A percentile compares a stretch with the other conserved stretches of the same genome.
phyloP scores from a whole-genome alignment of 2,888 invertebrate genomes.

The Polydrusus tereticollis region DNA sequence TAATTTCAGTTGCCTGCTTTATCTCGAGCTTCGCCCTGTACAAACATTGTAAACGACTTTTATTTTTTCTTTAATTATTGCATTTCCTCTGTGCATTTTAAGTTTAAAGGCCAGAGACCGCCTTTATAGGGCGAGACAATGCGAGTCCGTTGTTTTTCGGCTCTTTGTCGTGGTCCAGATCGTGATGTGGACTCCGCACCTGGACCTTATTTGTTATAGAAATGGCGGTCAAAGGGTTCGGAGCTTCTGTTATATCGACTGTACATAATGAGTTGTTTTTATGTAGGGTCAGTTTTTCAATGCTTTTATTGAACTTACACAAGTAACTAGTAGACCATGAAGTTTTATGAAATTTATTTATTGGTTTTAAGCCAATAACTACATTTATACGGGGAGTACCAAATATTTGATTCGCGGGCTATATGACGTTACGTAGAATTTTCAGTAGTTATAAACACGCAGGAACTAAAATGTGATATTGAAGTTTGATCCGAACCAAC shows the following conservation, averaged over 20 bases:
- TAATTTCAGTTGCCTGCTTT: no score
- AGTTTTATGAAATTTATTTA: no score
- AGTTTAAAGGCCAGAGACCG: slow-evolving; percentile 34
- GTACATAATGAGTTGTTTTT: slow-evolving; percentile 40
- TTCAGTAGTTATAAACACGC: no score
- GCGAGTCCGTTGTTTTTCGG: slow-evolving; percentile 55
- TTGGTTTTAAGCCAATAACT: no score
- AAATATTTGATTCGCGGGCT: no score
- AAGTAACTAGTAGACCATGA: no score
- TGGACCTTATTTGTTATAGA: slow-evolving; percentile 54
- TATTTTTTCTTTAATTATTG: slow-evolving; percentile 25
- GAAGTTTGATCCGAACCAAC: no score
- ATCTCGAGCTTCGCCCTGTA: slow-evolving; percentile 7
- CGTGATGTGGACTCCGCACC: slow-evolving; percentile 52
- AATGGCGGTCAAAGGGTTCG: slow-evolving; percentile 49
- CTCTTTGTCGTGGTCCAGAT: slow-evolving; percentile 54
- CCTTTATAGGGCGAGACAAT: slow-evolving; percentile 51
- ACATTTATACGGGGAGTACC: no score
- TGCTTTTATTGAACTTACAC: slow-evolving; percentile 2
- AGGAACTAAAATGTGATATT: no score
- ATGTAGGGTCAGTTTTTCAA: slow-evolving; percentile 27
- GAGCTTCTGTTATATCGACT: slow-evolving; percentile 36
- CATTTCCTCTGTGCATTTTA: slow-evolving; percentile 10
- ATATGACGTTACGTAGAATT: no score
- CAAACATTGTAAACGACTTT: slow-evolving; percentile 22